Evolutionary conservation across 2,888 invertebrate genomes (phyloP), one percentile per base, ranked within the genome.

Genomic region (Eupithecia subfuscata): DNA sequence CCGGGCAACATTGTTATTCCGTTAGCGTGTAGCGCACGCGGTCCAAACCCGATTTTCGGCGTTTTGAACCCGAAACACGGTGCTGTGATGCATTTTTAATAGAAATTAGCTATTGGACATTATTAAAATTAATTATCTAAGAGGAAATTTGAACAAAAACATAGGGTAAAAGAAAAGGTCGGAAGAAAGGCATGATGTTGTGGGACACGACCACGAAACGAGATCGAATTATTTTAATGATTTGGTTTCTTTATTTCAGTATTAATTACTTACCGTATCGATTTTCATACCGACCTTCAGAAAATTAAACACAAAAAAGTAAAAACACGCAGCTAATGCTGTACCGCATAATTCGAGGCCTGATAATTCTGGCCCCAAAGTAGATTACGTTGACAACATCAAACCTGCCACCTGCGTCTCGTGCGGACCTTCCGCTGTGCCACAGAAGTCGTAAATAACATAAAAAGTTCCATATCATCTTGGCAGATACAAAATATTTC

Each of bases 71-170:
- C 65, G 65, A 67, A 67, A 67, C 65, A 67, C 43, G 40, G 34
- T 65, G 65, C 37, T 65, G 18, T 37, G n/a, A 37, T 65, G 65
- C n/a, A 67, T 67, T 67, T 67, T 67, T 67, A 67, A 67, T 67
- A 37, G n/a, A 67, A 68, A 68, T 68, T 45, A 68, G 14, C 4
- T 34, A 69, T 69, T n/a, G 11, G 65, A 30, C 9, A 67, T 37
- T 37, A 67, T 12, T 34, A 67, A 67, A 67, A 40, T 67, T 22
- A 37, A 67, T 67, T 37, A n/a, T 37, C 5, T 40, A 22, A n/a
- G 40, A n/a, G 40, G 40, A 67, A 67, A 11, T 37, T 34, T 34
- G 40, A 37, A n/a, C n/a, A 37, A 67, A 67, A 65, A 8, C 18
- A 4, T n/a, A 40, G n/a, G 37, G n/a, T n/a, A 16, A 1, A 8